Base-by-base conservation (phyloP, 2,797 vertebrate species). In the Coreius guichenoti region DNA sequence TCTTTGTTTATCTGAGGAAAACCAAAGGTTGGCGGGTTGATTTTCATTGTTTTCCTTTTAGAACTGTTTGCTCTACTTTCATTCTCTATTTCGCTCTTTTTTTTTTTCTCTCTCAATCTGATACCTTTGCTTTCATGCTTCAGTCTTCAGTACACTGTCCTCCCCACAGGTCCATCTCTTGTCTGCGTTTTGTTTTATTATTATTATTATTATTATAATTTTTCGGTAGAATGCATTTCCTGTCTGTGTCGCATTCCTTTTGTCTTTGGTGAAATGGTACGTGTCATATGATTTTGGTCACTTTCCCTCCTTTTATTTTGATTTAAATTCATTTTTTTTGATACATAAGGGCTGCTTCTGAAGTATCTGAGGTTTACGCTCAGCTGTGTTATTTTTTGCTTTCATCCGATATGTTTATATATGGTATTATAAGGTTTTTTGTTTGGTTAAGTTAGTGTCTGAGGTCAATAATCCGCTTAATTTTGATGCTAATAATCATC, bases 141-240 rank as follows among this genome's bases (percentile, higher is more conserved):
- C 94, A 93, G 93, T 89, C 74, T 94, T 93, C 93, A 94, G 84
- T 93, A 88, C 93, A 88, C 92, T 90, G 87, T 92, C 94, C 92
- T 92, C 92, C 94, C 93, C 92, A 90, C 93, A 94, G 92, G 91
- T 94, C 92, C 92, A 95, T 95, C 91, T 93, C 93, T 79, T 86
- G 75, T 91, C 86, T 87, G 79, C 72, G 77, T 93, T 93, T 92
- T 93, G 91, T 90, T 91, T 90, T 67, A 3, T 56, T 70, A 39
- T 69, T 54, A 9, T 67, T 26, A n/a, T 45, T 49, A 31, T 70
- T 43, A 70, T 70, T 90, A 93, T 93, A 93, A 90, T 94, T 96
- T 95, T 90, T 90, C 87, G 78, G 93, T 97, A 94, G 95, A 97
- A 96, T 97, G 96, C 96, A 96, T 97, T 77, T 96, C 95, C 95